Conservation (phyloP, 2,888 invertebrate genomes). For the Xanthia icteritia region DNA sequence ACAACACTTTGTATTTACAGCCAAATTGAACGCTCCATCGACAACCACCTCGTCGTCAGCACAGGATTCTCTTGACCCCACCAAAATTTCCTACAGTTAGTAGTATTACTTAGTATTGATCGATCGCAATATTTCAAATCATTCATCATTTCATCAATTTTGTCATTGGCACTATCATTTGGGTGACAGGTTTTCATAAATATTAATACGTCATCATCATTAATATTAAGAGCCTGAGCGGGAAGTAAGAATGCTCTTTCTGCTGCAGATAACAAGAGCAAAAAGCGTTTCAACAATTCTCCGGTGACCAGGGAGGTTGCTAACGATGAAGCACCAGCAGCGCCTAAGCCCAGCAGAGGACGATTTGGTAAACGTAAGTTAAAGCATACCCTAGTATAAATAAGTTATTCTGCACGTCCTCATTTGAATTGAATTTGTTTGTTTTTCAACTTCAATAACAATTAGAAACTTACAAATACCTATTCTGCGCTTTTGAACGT, state of each 20-base stretch:
- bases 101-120: constrained; percentile 47
- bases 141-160: constrained; percentile 28
- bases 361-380: constrained; percentile 87
- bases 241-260: constrained; percentile 4
- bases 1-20: constrained; percentile 73
- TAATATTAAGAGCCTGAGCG: not conserved
- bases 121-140: constrained; percentile 8
- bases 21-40: constrained; percentile 79
- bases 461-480: not conserved
- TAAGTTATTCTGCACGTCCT: not conserved
- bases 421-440: not conserved
- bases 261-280: constrained; percentile 58
- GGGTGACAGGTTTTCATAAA: constrained; percentile 35
- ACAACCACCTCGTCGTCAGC: constrained; percentile 72
- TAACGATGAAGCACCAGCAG: constrained; percentile 79
- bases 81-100: constrained; percentile 84
- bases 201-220: constrained; percentile 5
- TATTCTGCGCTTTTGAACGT: not conserved
- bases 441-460: not conserved
- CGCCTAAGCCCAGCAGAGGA: constrained; percentile 81
- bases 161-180: constrained; percentile 37
- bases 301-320: constrained; percentile 77
- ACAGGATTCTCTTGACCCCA: constrained; percentile 78
- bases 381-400: not conserved
- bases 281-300: constrained; percentile 78